Conservation (phyloP, 2,797 vertebrate genomes). For the Kryptopterus vitreolus region DNA sequence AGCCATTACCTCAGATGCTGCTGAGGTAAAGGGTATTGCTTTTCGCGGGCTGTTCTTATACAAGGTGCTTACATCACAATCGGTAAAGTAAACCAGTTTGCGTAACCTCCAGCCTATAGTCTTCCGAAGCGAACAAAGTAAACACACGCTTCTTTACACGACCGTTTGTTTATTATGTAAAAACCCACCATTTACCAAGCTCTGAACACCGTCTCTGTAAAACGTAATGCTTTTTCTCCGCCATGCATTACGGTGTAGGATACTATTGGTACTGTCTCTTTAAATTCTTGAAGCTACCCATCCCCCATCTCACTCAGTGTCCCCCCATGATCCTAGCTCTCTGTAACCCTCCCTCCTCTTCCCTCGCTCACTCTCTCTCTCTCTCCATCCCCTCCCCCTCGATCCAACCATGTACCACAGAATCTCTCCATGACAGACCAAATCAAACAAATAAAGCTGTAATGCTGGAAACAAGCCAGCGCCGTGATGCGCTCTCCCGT, state of each 20-base stretch:
- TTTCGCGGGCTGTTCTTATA: conserved; percentile 4
- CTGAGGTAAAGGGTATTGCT: not conserved
- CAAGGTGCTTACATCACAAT: not conserved
- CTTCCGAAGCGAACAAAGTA: not conserved
- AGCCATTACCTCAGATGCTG: not conserved
- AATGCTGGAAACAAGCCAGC: conserved; percentile 33
- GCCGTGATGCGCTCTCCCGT: not conserved
- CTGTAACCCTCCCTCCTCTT: conserved; percentile 12
- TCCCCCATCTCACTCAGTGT: conserved; percentile 52
- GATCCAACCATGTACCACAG: conserved; percentile 44
- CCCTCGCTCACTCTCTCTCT: conserved; percentile 4
- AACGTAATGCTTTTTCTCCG: not conserved
- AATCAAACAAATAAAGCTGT: conserved; percentile 45
- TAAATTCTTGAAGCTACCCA: conserved; percentile 58
- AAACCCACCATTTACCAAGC: no score
- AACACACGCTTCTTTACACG: not conserved
- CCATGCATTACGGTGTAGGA: conserved; percentile 21
- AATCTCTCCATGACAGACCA: conserved; percentile 42
- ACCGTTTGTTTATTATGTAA: not conserved
- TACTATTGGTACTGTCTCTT: conserved; percentile 55
- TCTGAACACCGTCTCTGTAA: no score
- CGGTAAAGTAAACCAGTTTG: conserved; percentile 10
- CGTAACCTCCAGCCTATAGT: not conserved
- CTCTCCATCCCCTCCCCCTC: conserved; percentile 35
- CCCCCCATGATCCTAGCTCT: conserved; percentile 30